phyloP scores from a whole-genome alignment of 92 coral and sea anemone species.

The Porites lobata region DNA sequence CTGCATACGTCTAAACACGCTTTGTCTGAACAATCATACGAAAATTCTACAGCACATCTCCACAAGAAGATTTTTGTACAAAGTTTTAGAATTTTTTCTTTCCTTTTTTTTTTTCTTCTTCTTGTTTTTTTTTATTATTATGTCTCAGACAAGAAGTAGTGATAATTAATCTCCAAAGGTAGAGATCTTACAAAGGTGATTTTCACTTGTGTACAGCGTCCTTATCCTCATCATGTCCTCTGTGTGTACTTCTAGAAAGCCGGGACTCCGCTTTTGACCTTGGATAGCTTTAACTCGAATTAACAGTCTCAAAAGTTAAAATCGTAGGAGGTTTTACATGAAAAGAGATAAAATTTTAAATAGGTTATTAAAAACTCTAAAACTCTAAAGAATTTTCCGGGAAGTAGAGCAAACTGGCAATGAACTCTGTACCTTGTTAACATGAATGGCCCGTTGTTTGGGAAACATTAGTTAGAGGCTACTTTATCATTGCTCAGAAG shows the following conservation, averaged over 20 bases:
- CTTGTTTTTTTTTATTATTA: background rate
- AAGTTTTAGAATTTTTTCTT: too few species aligned
- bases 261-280: background rate
- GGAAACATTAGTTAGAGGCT: background rate
- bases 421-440: background rate
- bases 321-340: background rate
- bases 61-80: too few species aligned
- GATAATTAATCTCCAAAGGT: background rate
- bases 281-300: background rate
- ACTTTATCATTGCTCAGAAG: background rate
- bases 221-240: background rate
- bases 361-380: background rate
- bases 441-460: background rate
- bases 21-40: background rate
- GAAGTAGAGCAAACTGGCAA: background rate
- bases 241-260: background rate
- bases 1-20: background rate
- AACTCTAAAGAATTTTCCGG: background rate
- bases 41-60: background rate
- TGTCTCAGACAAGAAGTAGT: background rate
- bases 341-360: background rate
- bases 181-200: background rate
- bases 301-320: background rate
- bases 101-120: background rate
- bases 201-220: background rate